phyloP scores from a whole-genome alignment of 2,797 vertebrate genomes.

The Ciconia nigra region DNA sequence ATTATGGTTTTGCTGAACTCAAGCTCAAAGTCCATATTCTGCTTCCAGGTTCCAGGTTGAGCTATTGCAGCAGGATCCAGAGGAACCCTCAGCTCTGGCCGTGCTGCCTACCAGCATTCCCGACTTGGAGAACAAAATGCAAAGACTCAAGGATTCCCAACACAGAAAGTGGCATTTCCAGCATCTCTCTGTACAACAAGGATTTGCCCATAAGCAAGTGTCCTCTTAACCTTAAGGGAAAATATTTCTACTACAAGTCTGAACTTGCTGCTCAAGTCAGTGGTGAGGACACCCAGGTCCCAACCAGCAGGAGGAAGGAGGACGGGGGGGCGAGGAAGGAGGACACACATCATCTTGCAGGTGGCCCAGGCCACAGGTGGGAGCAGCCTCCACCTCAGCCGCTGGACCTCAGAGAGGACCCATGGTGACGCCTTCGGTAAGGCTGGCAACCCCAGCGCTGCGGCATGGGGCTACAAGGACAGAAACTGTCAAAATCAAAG shows the following conservation, averaged over 20 bases:
- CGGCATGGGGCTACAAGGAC: rapidly evolving
- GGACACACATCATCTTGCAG: background rate
- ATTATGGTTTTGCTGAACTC: background rate
- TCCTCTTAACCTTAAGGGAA: background rate
- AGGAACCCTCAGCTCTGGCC: background rate
- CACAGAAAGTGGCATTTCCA: background rate
- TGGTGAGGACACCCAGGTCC: background rate
- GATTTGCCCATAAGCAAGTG: too few species aligned
- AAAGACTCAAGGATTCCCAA: background rate
- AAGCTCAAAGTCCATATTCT: background rate
- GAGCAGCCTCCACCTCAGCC: background rate
- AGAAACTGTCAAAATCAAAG: background rate
- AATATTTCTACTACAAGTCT: background rate
- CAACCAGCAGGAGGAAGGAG: background rate
- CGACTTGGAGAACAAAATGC: rapidly evolving
- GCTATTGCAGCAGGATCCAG: rapidly evolving
- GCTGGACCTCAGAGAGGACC: background rate
- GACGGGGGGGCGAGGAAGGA: background rate
- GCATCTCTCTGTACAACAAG: rapidly evolving
- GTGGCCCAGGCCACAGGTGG: background rate
- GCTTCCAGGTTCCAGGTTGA: background rate
- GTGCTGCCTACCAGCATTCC: background rate
- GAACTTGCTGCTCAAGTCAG: background rate
- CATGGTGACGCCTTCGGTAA: rapidly evolving
- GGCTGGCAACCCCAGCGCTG: background rate